Percentiles rank a stretch among this genome's conserved stretches.
Evolutionary conservation across 2,113 vertebrate species (phyloP).

Genomic region (rat (Rattus norvegicus)): GRCr8 NC_086031.1:66884501-66885000

Average conservation of each 20-base stretch:
- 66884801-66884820: background rate
- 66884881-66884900: background rate
- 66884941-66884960: background rate
- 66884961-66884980: background rate
- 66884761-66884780: no score
- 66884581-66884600: no score
- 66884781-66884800: background rate
- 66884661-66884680: no score
- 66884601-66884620: background rate
- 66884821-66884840: background rate
- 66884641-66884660: background rate
- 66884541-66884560: no score
- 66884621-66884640: background rate
- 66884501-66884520: no score
- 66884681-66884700: no score
- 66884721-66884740: background rate
- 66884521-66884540: no score
- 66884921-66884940: background rate
- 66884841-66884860: background rate
- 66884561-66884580: background rate
- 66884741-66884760: background rate
- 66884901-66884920: background rate
- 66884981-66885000: constrained; percentile 5
- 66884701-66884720: no score
- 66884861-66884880: background rate